These are phyloP conservation scores for Calyptommatus sinebrachiatus DNA, from an alignment of 2,113 vertebrate species.

Conservation along the genomic window DNA sequence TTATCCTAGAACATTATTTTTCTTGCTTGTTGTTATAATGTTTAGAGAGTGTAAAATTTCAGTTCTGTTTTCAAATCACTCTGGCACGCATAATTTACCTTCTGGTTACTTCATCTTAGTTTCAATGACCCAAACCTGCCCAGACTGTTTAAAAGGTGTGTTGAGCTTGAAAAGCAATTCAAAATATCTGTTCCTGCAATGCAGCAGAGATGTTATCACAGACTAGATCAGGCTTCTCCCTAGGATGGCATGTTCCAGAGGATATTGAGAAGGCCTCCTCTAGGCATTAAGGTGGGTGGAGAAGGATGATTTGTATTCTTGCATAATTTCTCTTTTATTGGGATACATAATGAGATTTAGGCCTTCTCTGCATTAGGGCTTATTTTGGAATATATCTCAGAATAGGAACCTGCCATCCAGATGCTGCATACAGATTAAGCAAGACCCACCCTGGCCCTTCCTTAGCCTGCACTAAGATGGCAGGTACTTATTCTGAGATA, in stretches of 20 bases:
- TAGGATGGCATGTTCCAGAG: slow-evolving; percentile 21
- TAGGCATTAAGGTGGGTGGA: not conserved
- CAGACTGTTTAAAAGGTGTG: slow-evolving; percentile 3
- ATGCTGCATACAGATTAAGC: too few species aligned
- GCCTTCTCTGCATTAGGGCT: too few species aligned
- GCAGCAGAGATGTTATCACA: not conserved
- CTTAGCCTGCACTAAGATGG: too few species aligned
- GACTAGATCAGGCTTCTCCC: slow-evolving; percentile 13
- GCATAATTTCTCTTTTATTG: not conserved
- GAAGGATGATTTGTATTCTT: not conserved
- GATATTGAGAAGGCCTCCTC: slow-evolving; percentile 14
- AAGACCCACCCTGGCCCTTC: too few species aligned
- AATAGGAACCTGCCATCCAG: too few species aligned
- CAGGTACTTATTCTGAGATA: too few species aligned
- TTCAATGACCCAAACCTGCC: not conserved
- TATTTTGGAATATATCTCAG: too few species aligned
- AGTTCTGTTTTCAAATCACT: not conserved
- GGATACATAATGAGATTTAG: not conserved
- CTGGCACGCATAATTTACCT: not conserved
- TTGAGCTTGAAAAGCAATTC: not conserved
- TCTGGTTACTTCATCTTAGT: not conserved
- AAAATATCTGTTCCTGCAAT: not conserved
- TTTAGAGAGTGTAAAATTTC: not conserved
- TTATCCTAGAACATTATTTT: not conserved
- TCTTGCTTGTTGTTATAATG: not conserved